Conservation (phyloP, 2,797 vertebrate species). For the Scleropages formosus region DNA sequence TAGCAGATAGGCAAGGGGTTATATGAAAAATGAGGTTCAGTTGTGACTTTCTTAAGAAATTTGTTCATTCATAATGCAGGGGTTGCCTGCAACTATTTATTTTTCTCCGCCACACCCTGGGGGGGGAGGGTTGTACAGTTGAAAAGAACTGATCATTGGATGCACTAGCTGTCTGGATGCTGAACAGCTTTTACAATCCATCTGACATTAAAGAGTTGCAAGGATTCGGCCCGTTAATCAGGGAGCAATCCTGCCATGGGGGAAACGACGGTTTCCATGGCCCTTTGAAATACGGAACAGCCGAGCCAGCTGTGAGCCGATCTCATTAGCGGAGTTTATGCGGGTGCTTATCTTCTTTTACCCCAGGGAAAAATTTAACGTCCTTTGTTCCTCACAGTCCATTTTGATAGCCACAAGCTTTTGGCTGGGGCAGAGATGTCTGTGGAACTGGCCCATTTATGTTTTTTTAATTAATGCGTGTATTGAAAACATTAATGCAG, state of each 20-base stretch:
- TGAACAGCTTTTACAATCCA: conserved; percentile 14
- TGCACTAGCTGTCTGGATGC: not conserved
- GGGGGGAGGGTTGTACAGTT: not conserved
- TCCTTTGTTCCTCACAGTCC: not conserved
- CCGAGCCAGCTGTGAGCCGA: not conserved
- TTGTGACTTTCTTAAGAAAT: conserved; percentile 7
- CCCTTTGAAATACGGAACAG: not conserved
- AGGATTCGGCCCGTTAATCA: not conserved
- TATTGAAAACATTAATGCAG: not conserved
- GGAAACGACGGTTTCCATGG: not conserved
- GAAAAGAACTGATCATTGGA: not conserved
- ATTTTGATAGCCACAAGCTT: not conserved
- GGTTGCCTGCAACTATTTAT: conserved; percentile 12
- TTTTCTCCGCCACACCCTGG: not conserved
- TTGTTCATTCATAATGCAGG: conserved; percentile 21
- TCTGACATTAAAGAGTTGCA: not conserved
- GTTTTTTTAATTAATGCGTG: not conserved
- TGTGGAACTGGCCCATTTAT: not conserved
- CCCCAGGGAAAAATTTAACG: not conserved
- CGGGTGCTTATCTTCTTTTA: not conserved
- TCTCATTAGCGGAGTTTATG: not conserved
- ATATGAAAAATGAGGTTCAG: not conserved
- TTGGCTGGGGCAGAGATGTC: no score
- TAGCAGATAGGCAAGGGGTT: not conserved
- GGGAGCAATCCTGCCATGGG: not conserved